phyloP scores from a whole-genome alignment of 2,797 vertebrate species.

The Zalophus californianus region DNA sequence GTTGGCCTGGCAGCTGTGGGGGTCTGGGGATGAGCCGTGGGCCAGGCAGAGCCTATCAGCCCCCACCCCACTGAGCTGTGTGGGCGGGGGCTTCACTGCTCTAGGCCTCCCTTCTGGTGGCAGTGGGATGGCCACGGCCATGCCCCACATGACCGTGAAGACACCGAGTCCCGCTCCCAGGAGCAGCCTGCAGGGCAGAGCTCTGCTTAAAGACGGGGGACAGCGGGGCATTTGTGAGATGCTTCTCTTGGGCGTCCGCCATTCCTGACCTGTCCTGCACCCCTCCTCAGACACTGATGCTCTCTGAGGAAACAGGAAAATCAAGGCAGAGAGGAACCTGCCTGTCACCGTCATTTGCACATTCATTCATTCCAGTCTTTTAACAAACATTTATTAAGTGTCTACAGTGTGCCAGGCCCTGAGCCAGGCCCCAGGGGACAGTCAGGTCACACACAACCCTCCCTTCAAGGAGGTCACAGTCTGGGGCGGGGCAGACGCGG shows the following conservation, averaged over 20 bases:
- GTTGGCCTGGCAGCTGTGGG: neutral
- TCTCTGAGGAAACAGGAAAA: neutral
- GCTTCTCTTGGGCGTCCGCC: neutral
- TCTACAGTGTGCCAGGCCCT: slow-evolving; percentile 61
- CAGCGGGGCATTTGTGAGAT: neutral
- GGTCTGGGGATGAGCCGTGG: neutral
- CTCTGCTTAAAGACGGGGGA: neutral
- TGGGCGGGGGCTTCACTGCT: neutral
- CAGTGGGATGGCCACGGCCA: neutral
- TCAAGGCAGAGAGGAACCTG: neutral
- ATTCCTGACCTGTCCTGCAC: neutral
- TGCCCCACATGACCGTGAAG: neutral
- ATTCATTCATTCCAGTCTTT: slow-evolving; percentile 22
- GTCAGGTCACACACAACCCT: slow-evolving; percentile 6
- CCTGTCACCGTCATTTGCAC: neutral
- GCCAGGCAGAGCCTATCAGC: neutral
- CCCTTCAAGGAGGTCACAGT: slow-evolving; percentile 69
- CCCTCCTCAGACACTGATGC: neutral
- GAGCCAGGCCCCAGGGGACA: slow-evolving; percentile 61
- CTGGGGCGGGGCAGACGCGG: slow-evolving; percentile 45
- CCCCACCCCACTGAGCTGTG: neutral
- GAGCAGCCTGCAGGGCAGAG: neutral
- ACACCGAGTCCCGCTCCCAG: neutral
- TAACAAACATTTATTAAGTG: slow-evolving; percentile 79
- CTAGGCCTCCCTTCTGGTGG: neutral